Conservation (phyloP, 2,797 vertebrate genomes). For the Argentina silus region DNA sequence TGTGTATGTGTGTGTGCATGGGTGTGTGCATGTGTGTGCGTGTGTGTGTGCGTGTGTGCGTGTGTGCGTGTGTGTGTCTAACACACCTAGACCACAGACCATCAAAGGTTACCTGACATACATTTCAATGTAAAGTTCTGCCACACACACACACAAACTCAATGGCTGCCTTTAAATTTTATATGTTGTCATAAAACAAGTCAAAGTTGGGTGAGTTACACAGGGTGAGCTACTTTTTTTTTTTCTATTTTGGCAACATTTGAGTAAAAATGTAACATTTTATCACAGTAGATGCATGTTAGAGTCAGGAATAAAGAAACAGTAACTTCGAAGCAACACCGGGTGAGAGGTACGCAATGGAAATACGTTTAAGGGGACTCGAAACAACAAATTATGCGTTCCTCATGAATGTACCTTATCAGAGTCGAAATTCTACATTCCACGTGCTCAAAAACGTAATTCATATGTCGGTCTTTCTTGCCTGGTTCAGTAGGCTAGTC, state of each 20-base stretch:
- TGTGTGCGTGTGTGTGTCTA: too few species aligned
- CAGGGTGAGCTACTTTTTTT: not conserved
- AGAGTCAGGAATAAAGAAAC: not conserved
- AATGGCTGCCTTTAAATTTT: constrained; percentile 31
- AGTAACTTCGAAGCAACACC: constrained; percentile 8
- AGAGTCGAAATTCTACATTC: constrained; percentile 18
- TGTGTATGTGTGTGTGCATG: too few species aligned
- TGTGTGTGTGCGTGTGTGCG: too few species aligned
- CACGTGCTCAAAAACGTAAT: constrained; percentile 43
- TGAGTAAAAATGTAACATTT: too few species aligned
- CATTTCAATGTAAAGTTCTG: not conserved
- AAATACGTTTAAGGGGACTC: constrained; percentile 31
- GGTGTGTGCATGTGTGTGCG: too few species aligned
- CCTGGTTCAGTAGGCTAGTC: not conserved
- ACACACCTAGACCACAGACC: too few species aligned
- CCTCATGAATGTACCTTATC: constrained; percentile 1
- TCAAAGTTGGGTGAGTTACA: not conserved
- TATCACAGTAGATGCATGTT: too few species aligned
- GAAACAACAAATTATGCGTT: not conserved
- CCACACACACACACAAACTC: constrained; percentile 27
- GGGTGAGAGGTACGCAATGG: not conserved
- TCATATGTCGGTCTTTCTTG: constrained; percentile 18
- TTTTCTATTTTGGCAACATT: not conserved
- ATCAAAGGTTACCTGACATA: too few species aligned
- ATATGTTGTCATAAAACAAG: not conserved